phyloP scores from a whole-genome alignment of 2,888 invertebrate species.

The Dioctria linearis region DNA sequence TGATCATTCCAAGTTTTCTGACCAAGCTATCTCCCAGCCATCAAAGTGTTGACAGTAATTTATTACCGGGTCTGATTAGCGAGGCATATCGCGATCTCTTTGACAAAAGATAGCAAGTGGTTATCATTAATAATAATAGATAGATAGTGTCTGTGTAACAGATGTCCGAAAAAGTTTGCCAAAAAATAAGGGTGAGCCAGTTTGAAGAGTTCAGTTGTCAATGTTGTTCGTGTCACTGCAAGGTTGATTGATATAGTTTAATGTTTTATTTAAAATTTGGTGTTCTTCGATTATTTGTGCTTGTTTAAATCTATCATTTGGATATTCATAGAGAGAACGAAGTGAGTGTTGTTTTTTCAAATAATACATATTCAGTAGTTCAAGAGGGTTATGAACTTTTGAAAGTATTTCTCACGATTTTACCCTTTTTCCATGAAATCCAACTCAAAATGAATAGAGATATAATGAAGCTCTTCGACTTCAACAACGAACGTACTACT shows the following conservation, averaged over 20 bases:
- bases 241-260: conserved; percentile 4
- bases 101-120: not conserved
- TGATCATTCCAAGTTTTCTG: conserved; percentile 19
- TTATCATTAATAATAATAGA: conserved; percentile 8
- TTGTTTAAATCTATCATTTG: not conserved
- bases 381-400: too few species aligned
- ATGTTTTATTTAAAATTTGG: conserved; percentile 5
- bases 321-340: not conserved
- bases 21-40: conserved; percentile 21
- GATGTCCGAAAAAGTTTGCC: conserved; percentile 30
- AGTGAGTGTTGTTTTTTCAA: not conserved
- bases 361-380: too few species aligned
- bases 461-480: not conserved
- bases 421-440: too few species aligned
- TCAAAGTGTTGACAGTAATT: conserved; percentile 35
- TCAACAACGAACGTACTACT: not conserved
- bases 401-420: too few species aligned
- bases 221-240: not conserved
- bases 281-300: not conserved
- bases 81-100: conserved; percentile 24
- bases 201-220: conserved; percentile 6
- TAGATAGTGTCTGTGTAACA: conserved; percentile 30
- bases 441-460: too few species aligned
- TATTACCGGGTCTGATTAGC: conserved; percentile 33
- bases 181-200: conserved; percentile 14